A percentile compares a stretch with the other conserved stretches of the same genome.
Conservation (phyloP, 1,140 invertebrate species). For the Meloidogyne floridensis region DNA sequence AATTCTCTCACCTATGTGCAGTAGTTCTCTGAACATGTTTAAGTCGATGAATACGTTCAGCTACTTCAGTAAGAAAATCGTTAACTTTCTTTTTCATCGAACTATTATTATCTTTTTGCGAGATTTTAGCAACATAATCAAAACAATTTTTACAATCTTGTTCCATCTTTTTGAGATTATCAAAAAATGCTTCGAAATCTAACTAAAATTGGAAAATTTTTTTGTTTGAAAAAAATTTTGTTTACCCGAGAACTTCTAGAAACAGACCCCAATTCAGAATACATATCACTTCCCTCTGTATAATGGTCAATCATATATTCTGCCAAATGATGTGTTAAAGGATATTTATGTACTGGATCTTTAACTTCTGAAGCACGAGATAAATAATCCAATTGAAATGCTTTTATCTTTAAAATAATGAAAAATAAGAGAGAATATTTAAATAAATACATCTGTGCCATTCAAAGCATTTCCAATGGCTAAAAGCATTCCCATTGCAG, state of each 20-base stretch:
- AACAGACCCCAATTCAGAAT: conserved; percentile 91
- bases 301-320: conserved; percentile 95
- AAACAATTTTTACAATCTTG: conserved; percentile 93
- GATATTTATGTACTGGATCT: conserved; percentile 78
- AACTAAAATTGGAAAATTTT: conserved; percentile 71
- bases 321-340: conserved; percentile 82
- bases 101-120: conserved; percentile 57
- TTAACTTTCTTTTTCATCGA: conserved; percentile 73
- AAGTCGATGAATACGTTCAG: conserved; percentile 91
- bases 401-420: conserved; percentile 75
- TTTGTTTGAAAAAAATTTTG: neutral
- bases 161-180: conserved; percentile 87
- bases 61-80: conserved; percentile 92
- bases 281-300: conserved; percentile 86
- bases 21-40: conserved; percentile 85
- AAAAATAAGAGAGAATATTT: neutral
- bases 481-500: conserved; percentile 86
- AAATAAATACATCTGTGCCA: conserved; percentile 75
- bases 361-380: conserved; percentile 98
- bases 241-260: conserved; percentile 79
- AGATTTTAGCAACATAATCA: conserved; percentile 86
- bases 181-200: conserved; percentile 82
- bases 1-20: conserved; percentile 76
- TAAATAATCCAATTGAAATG: conserved; percentile 96
- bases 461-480: conserved; percentile 97